Evolutionary conservation across 2,113 vertebrate species (phyloP), one percentile per base, ranked within the genome.

Genomic region (Baryphthengus martii): DNA sequence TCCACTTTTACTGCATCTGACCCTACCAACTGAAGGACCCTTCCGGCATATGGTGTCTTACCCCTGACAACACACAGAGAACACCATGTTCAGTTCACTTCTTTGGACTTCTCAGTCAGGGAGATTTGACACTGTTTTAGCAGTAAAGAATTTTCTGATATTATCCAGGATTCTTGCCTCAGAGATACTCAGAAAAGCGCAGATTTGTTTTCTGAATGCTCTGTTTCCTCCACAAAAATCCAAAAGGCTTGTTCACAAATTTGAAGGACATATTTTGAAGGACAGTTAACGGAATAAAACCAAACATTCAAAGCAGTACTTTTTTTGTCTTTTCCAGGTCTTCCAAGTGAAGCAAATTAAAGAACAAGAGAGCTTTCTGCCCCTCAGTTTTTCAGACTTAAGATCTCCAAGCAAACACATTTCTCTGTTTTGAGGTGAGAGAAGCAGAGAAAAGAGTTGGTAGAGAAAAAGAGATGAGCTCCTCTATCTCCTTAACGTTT

Each of bases 171-270:
- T 73, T 85, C 18, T n/a, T 52, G 17, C 10, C 44, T 83, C 13
- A 5, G 21, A 90, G 26, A 56, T 73, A 72, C 8, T 28, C 58
- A 65, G 56, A 65, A 79, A 94, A 68, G 6, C 8, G 14, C 26
- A 76, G n/a, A n/a, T 82, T 75, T 93, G 45, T 88, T 90, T 91
- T 79, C 59, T 73, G 49, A 85, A 90, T 85, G 29, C 74, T 91
- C 56, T 49, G 62, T 45, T 88, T 88, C 66, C 53, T 79, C 28
- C n/a, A 23, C 53, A 90, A 82, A 91, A 88, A 61, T 58, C 88
- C 39, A 93, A 79, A 91, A 88, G 68, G 4, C 45, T 74, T 74
- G 31, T 39, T 92, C 42, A 70, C 66, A 87, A 76, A 25, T 39
- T 90, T 71, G 55, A 93, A 96, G 91, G 80, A 84, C 28, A 1